Base-by-base conservation (phyloP, 2,797 vertebrate species). In the Botia kubotai region DNA sequence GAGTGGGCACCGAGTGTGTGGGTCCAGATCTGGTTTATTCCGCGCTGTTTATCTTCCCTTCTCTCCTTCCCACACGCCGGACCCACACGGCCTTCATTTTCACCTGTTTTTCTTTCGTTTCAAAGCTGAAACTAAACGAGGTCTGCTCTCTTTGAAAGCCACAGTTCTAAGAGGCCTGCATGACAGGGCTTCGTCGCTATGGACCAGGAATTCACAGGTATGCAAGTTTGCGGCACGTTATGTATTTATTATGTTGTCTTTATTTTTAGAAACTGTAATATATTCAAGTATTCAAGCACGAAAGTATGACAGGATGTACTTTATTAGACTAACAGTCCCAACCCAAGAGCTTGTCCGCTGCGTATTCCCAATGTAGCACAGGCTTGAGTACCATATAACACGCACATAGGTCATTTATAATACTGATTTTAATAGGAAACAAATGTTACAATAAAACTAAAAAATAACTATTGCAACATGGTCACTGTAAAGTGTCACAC, bases 111-210 rank as follows among this genome's bases (percentile, higher is more conserved):
- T 78, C 58, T 60, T 72, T 43, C n/a, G 10, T 23, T 48, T 73
- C 19, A 80, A 43, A 71, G 68, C 58, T 63, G 48, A 29, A 63
- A 65, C 50, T 73, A 80, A 73, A 73, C 53, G 70, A 72, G 68
- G 26, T 65, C 68, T 72, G 26, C 43, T 46, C 29, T 39, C 58
- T 72, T 53, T 72, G 29, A 65, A 79, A 72, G 19, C 4, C 23
- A 67, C 67, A 23, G 39, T 26, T 65, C 39, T 69, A 5, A 19
- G 17, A 72, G 26, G 5, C 57, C 43, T 7, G 62, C 43, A 39
- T n/a, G 26, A 39, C n/a, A 63, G 46, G 39, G 43, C 11, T 5
- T 16, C 26, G 14, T 21, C n/a, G 21, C 36, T 57, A 6, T 43
- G 60, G 26, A 63, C 13, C 2, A 2, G 26, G 62, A 17, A 8